phyloP scores from a whole-genome alignment of 1,140 invertebrate genomes.

The Drosophila sucinea region DNA sequence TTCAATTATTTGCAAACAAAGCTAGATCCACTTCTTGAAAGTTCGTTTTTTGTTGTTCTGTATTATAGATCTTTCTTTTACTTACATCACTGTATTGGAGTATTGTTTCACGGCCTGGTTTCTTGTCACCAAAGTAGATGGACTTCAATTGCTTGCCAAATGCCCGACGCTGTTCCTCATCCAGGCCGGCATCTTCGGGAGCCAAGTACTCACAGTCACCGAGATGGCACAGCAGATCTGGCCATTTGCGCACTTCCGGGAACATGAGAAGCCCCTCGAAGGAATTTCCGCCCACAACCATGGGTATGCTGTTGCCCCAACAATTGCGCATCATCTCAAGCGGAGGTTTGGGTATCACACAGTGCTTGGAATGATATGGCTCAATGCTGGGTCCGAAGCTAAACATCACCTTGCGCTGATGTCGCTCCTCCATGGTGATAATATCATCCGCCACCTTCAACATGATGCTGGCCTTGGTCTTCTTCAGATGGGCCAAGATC shows the following conservation, averaged over 20 bases:
- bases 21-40: too few relatives aligned
- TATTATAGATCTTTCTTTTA: background rate
- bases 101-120: slow-evolving; percentile 58
- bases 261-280: slow-evolving; percentile 82
- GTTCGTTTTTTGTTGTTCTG: too few relatives aligned
- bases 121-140: slow-evolving; percentile 66
- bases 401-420: slow-evolving; percentile 68
- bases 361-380: slow-evolving; percentile 63
- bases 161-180: slow-evolving; percentile 56
- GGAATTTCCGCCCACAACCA: slow-evolving; percentile 83
- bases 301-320: slow-evolving; percentile 82
- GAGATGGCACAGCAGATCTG: slow-evolving; percentile 59
- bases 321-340: slow-evolving; percentile 78
- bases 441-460: slow-evolving; percentile 79
- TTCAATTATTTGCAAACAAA: too few relatives aligned
- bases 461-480: slow-evolving; percentile 84
- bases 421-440: slow-evolving; percentile 71
- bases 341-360: slow-evolving; percentile 75
- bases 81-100: slow-evolving; percentile 80
- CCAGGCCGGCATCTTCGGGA: slow-evolving; percentile 64
- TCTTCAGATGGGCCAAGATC: slow-evolving; percentile 61
- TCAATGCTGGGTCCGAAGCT: slow-evolving; percentile 81
- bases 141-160: slow-evolving; percentile 56
- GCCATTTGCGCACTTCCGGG: slow-evolving; percentile 73
- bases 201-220: slow-evolving; percentile 66